A percentile compares a stretch with the other conserved stretches of the same genome.
Evolutionary conservation across 2,888 invertebrate species (phyloP).

Genomic region (Tenthredo distinguenda): DNA sequence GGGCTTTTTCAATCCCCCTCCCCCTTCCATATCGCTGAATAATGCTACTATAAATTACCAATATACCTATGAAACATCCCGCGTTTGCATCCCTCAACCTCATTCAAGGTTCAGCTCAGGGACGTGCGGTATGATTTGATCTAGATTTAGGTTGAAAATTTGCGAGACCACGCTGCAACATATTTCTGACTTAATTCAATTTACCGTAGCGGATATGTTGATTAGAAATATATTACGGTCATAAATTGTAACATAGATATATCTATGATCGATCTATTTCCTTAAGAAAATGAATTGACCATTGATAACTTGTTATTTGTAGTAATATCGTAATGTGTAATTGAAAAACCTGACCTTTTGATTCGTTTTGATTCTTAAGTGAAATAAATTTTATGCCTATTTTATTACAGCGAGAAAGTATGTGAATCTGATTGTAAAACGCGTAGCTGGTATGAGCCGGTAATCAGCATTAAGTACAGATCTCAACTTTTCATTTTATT

Average conservation of each 20-base stretch:
- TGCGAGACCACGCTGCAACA: background rate
- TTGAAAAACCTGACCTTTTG: background rate
- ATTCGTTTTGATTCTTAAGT: constrained; percentile 2
- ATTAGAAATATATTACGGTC: background rate
- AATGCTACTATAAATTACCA: background rate
- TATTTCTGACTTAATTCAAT: background rate
- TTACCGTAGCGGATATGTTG: background rate
- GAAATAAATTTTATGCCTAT: background rate
- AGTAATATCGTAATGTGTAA: background rate
- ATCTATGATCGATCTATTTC: background rate
- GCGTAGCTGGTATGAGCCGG: background rate
- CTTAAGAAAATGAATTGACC: background rate
- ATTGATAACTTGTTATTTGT: background rate
- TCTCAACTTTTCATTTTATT: constrained; percentile 29
- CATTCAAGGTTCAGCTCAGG: constrained; percentile 1
- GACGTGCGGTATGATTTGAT: background rate
- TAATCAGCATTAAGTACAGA: background rate
- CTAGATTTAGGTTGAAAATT: background rate
- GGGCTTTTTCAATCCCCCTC: background rate
- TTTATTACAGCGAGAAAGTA: constrained; percentile 29
- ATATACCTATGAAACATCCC: background rate
- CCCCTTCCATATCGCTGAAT: background rate
- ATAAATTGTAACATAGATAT: background rate
- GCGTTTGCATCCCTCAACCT: background rate
- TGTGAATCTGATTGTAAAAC: constrained; percentile 15